A percentile compares a stretch with the other conserved stretches of the same genome.
phyloP scores from a whole-genome alignment of 2,888 invertebrate genomes.

The Drosophila paramelanica region DNA sequence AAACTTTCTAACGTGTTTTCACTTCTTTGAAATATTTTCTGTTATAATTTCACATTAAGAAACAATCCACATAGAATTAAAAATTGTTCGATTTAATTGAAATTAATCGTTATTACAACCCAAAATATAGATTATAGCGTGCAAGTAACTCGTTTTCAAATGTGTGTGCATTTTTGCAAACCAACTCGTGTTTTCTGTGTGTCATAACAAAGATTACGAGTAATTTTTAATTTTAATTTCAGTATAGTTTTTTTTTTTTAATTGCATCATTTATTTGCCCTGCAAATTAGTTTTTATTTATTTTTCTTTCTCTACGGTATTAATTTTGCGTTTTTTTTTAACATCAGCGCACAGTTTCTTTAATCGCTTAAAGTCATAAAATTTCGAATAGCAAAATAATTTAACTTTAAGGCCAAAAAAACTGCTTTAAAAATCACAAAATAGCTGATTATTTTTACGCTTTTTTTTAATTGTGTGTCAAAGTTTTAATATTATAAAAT shows the following conservation, averaged over 20 bases:
- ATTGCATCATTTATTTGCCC: slow-evolving; percentile 47
- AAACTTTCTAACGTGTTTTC: too few species aligned
- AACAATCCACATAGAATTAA: slow-evolving; percentile 20
- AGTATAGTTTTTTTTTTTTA: slow-evolving; percentile 26
- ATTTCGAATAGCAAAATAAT: slow-evolving; percentile 39
- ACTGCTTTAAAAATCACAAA: slow-evolving; percentile 11
- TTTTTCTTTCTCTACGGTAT: slow-evolving; percentile 47
- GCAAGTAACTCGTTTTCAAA: slow-evolving; percentile 74
- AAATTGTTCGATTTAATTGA: slow-evolving; percentile 6
- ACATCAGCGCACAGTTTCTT: slow-evolving; percentile 52
- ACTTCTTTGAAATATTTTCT: neutral
- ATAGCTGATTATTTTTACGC: slow-evolving; percentile 46
- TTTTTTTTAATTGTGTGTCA: slow-evolving; percentile 73
- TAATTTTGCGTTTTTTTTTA: slow-evolving; percentile 29
- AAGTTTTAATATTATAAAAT: slow-evolving; percentile 85
- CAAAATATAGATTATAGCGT: slow-evolving; percentile 61
- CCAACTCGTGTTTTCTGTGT: slow-evolving; percentile 67
- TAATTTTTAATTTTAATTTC: slow-evolving; percentile 19
- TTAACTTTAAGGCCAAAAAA: slow-evolving; percentile 41
- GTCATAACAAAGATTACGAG: slow-evolving; percentile 37
- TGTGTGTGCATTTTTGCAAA: slow-evolving; percentile 74
- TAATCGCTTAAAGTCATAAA: slow-evolving; percentile 58
- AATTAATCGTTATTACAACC: slow-evolving; percentile 15
- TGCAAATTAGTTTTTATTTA: slow-evolving; percentile 38
- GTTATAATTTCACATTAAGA: neutral